phyloP scores from a whole-genome alignment of 2,797 vertebrate species.

The Bryconaethiops microstoma region DNA sequence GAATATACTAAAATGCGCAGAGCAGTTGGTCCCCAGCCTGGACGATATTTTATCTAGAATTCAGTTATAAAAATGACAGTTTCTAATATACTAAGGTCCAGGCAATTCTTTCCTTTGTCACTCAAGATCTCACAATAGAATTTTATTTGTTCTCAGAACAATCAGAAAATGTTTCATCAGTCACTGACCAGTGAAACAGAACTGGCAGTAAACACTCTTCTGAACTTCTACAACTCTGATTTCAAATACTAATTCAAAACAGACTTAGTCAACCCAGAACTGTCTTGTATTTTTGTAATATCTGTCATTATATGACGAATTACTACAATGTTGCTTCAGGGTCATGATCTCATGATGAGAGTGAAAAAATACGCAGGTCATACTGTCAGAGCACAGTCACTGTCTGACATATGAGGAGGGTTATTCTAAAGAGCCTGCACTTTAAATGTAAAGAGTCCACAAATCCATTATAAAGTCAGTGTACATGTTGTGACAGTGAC shows the following conservation, averaged over 20 bases:
- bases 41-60: background rate
- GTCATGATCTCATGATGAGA: background rate
- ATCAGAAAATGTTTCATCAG: slow-evolving; percentile 27
- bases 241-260: background rate
- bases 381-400: background rate
- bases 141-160: slow-evolving; percentile 31
- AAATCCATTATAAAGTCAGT: background rate
- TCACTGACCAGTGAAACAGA: background rate
- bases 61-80: background rate
- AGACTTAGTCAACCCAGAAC: background rate
- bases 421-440: background rate
- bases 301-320: background rate
- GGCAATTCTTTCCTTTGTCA: background rate
- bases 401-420: background rate
- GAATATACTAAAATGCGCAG: too few species aligned
- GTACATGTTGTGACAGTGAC: background rate
- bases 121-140: background rate
- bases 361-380: background rate
- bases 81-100: background rate
- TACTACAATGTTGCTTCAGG: background rate
- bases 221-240: background rate
- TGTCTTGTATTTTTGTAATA: background rate
- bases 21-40: background rate
- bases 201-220: background rate
- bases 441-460: background rate